Evolutionary conservation across 2,888 invertebrate species (phyloP), one percentile per base, ranked within the genome.

Genomic region (Lasioglossum oenotherae): DNA sequence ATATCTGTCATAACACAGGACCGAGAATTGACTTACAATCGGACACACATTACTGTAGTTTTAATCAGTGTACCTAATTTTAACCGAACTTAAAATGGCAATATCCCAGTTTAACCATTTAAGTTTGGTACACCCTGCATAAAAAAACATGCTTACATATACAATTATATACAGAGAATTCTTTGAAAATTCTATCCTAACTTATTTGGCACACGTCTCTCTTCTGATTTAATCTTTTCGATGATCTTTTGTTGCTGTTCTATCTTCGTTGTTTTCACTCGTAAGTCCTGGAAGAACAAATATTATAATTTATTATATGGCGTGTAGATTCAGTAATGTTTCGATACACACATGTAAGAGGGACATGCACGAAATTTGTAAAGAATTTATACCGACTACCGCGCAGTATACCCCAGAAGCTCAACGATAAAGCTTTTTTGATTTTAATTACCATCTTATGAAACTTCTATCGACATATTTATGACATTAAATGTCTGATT

Each of bases 171-270:
- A 46, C 46, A 5, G 16, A 16, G 16, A 16, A 16, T 46, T 46
- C 46, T 16, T 60, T 12, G 5, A 60, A 5, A 14, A 60, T 60
- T 31, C 27, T 27, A 27, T 60, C 27, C 6, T 6, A 31, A 16
- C 79, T 93, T 95, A 57, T 90, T 88, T 60, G 92, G 89, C 53
- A 92, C 83, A 71, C 94, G 94, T 78, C 92, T 93, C 76, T 94
- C 95, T 69, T 95, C 92, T 31, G 93, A 90, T 91, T 92, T 95
- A 23, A 96, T 89, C 88, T 95, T 96, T 80, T 96, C 96, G 46
- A 95, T 95, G 3, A 89, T 93, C 82, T 95, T 95, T 35, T 92
- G 90, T 80, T 95, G 95, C 4, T 93, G 94, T 75, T 93, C 93
- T 78, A 93, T 89, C 78, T 88, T 80, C 82, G 86, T 92, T 60